Percentiles rank a stretch among this genome's conserved stretches.
These are phyloP conservation scores for Mamestra brassicae DNA, from an alignment of 2,888 invertebrate species.

Conservation along the genomic window DNA sequence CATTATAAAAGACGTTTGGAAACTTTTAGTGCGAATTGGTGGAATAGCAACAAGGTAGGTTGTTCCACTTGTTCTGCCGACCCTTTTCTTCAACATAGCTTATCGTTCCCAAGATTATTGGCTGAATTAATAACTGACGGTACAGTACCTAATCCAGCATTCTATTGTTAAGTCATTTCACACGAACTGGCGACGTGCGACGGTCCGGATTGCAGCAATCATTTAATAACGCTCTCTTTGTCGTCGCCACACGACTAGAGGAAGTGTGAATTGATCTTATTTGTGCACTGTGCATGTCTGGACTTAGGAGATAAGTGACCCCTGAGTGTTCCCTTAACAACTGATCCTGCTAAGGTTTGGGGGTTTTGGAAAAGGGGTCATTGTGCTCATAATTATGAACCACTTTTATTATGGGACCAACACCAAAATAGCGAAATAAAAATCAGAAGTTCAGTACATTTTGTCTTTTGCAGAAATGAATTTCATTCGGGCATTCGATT, in stretches of 20 bases:
- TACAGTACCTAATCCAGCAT: background rate
- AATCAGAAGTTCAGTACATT: too few relatives aligned
- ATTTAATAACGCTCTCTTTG: slow-evolving; percentile 76
- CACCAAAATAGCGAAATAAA: too few relatives aligned
- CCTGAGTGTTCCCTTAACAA: background rate
- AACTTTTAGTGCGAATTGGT: too few relatives aligned
- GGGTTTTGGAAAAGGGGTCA: too few relatives aligned
- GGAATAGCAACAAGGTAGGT: too few relatives aligned
- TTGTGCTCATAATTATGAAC: too few relatives aligned
- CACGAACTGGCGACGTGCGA: slow-evolving; percentile 49
- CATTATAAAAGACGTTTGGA: too few relatives aligned
- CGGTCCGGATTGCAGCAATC: slow-evolving; percentile 77
- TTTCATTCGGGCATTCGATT: too few relatives aligned
- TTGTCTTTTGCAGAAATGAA: too few relatives aligned
- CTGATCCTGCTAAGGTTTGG: background rate
- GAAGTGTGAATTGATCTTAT: slow-evolving; percentile 54
- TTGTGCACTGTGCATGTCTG: slow-evolving; percentile 62
- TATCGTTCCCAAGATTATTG: too few relatives aligned
- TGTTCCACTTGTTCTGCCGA: too few relatives aligned
- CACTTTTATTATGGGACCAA: too few relatives aligned
- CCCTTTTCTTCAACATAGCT: background rate
- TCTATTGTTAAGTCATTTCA: slow-evolving; percentile 61
- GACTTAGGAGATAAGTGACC: slow-evolving; percentile 16
- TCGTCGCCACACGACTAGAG: slow-evolving; percentile 67
- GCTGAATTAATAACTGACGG: background rate